These are phyloP conservation scores for Trachymyrmex cornetzi DNA, from an alignment of 1,140 invertebrate species.

Conservation along the genomic window DNA sequence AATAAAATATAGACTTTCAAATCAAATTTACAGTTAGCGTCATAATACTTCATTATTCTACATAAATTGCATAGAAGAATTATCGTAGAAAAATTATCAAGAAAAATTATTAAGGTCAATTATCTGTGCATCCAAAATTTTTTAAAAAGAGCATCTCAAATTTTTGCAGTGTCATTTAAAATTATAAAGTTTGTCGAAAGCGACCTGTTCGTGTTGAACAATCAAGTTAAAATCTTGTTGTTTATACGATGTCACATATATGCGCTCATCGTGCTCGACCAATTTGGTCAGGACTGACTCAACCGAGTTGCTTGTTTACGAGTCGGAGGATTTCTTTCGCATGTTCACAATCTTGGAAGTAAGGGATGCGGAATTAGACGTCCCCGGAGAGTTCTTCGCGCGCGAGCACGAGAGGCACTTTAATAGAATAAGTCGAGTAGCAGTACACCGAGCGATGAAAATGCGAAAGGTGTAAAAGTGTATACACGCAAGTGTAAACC, in stretches of 20 bases:
- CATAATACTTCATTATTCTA: background rate
- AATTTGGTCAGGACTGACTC: slow-evolving; percentile 42
- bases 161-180: background rate
- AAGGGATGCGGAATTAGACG: slow-evolving; percentile 71
- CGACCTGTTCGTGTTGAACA: background rate
- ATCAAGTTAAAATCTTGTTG: background rate
- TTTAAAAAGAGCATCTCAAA: background rate
- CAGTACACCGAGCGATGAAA: background rate
- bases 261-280: background rate
- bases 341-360: slow-evolving; percentile 75
- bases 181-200: background rate
- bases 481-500: slow-evolving; percentile 15
- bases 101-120: background rate
- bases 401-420: slow-evolving; percentile 17
- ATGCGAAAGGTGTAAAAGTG: slow-evolving; percentile 2
- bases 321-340: slow-evolving; percentile 64
- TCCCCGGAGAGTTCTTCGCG: slow-evolving; percentile 39
- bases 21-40: background rate
- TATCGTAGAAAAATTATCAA: background rate
- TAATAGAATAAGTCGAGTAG: slow-evolving; percentile 49
- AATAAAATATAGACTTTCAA: background rate
- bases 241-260: slow-evolving; percentile 48
- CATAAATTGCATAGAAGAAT: background rate
- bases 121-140: background rate
- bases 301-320: slow-evolving; percentile 69